These are phyloP conservation scores for Alosa sapidissima DNA, from an alignment of 2,797 vertebrate species.

Conservation along the genomic window DNA sequence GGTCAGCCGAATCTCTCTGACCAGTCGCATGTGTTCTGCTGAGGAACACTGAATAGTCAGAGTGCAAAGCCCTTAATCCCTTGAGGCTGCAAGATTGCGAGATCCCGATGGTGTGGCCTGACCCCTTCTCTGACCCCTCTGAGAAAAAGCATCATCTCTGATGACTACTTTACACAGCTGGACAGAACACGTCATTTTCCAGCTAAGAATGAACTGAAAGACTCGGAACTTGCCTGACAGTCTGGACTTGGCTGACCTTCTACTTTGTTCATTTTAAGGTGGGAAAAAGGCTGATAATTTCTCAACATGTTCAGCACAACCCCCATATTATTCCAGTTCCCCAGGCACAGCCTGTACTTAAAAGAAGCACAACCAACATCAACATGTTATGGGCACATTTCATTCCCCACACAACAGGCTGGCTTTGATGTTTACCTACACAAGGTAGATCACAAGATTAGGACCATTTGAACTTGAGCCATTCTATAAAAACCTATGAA, in stretches of 20 bases:
- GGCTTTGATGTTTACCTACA: conserved; percentile 64
- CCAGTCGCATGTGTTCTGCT: not conserved
- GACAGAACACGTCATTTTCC: not conserved
- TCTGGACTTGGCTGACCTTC: not conserved
- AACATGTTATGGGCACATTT: conserved; percentile 55
- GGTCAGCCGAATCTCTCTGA: not conserved
- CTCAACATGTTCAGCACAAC: conserved; percentile 66
- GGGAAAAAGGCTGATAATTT: conserved; percentile 49
- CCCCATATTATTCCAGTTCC: conserved; percentile 76
- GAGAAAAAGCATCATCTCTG: not conserved
- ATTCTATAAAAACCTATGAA: not conserved
- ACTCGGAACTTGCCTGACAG: not conserved
- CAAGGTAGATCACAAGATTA: not conserved
- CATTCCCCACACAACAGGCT: conserved; percentile 54
- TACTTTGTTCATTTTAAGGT: not conserved
- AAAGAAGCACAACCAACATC: conserved; percentile 67
- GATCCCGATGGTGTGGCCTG: not conserved
- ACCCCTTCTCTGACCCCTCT: conserved; percentile 8
- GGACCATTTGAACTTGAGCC: not conserved
- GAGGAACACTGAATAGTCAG: no score
- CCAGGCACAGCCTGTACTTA: conserved; percentile 69
- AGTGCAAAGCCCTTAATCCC: not conserved
- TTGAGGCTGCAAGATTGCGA: not conserved
- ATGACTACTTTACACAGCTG: conserved; percentile 23
- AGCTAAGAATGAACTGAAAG: not conserved